Base-by-base conservation (phyloP, 2,113 vertebrate species). In the Pholis gunnellus region DNA sequence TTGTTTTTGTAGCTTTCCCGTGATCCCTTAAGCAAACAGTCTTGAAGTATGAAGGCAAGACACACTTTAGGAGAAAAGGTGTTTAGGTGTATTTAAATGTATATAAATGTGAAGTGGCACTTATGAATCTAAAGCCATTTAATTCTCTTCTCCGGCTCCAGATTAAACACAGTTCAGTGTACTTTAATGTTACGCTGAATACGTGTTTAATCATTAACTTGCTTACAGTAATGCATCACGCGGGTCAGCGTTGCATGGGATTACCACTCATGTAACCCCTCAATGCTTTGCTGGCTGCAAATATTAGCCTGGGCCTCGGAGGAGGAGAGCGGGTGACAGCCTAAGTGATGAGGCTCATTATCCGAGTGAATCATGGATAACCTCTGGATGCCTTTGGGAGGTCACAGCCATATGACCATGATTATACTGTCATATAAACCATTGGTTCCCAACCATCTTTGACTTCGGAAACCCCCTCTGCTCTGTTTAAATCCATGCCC, bases 331-430 rank as follows among this genome's bases (percentile, higher is more conserved):
- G 79, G 40, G 69, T 92, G 93, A 93, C 92, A 93, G 90, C 67
- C 72, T 92, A 93, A 93, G 69, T 88, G 90, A 93, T 92, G 91
- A 91, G 81, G 90, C 85, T 90, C 89, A 91, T 93, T 93, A 92
- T 91, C 72, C 42, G 73, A 82, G 85, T 83, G 91, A 92, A 91
- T 94, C 92, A 89, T 81, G 92, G 83, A 90, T 92, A 78, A 94
- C 93, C 93, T 92, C 78, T 87, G 81, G 80, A 87, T 87, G 86
- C 88, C 86, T 89, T 75, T 78, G 78, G 91, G 90, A 89, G 88
- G 88, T 91, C 87, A 81, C 36, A 78, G 77, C 86, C 76, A 74
- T 86, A 83, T 69, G 69, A 85, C 64, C 81, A 74, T 89, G 86
- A 93, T 93, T 93, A 90, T 77, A 87, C 75, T 87, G 91, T 90